Conservation (phyloP, 2,888 invertebrate genomes). For the Synergus gifuensis region DNA sequence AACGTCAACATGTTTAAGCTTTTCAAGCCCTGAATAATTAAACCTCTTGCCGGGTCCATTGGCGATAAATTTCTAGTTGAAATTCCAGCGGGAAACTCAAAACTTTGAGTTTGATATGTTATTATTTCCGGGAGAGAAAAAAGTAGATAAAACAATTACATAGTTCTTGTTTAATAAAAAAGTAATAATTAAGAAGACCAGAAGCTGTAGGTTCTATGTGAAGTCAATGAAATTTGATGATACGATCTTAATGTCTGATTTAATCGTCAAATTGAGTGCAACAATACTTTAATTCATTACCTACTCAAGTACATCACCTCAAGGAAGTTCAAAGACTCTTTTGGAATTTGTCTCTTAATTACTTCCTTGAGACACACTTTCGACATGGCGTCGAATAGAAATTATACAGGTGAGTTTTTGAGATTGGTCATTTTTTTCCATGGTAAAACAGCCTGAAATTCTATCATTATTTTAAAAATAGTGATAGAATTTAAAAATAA, state of each 20-base stretch:
- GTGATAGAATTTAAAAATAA: too few species aligned
- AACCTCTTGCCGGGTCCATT: slow-evolving; percentile 5
- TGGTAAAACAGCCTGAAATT: too few species aligned
- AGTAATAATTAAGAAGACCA: not conserved
- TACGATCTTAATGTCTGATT: not conserved
- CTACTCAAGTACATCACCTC: not conserved
- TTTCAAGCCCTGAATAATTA: not conserved
- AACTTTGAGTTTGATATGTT: not conserved
- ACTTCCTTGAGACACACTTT: slow-evolving; percentile 8
- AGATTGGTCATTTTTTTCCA: too few species aligned
- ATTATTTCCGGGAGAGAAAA: not conserved
- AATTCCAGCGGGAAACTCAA: not conserved
- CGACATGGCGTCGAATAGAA: slow-evolving; percentile 37
- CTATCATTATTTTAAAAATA: too few species aligned
- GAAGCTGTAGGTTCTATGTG: not conserved
- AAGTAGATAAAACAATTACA: not conserved
- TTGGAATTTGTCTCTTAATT: not conserved
- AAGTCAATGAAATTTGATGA: not conserved
- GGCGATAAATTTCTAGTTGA: not conserved
- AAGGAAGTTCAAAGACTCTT: not conserved
- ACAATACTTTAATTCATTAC: not conserved
- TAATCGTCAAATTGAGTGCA: not conserved
- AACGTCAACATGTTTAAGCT: slow-evolving; percentile 29
- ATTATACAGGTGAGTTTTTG: slow-evolving; percentile 21
- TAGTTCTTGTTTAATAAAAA: not conserved